Evolutionary conservation across 1,140 invertebrate species (phyloP), one percentile per base, ranked within the genome.

Genomic region (Drosophila jambulina): DNA sequence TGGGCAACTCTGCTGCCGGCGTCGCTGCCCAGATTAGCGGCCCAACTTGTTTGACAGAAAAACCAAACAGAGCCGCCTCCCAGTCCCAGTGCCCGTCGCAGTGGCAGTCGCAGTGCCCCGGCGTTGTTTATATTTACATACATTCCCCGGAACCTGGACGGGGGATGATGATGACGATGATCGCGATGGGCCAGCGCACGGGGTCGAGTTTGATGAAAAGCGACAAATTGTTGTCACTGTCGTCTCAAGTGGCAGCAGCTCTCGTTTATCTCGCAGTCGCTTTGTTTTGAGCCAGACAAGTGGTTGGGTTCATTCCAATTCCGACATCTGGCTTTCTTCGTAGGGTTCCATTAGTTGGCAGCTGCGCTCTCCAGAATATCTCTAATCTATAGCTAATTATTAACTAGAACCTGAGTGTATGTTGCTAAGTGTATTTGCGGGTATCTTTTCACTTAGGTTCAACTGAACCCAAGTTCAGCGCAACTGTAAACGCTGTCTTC

Each of bases 21-120:
- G 79, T 75, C 77, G 68, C 51, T 62, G 64, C 40, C 29, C 71
- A 83, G 80, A 83, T 83, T 69, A 83, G 58, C 76, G 62, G 64
- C 76, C 80, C 84, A 81, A 84, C 84, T 84, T 88, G 84, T 88
- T 88, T 88, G 81, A 90, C 80, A 80, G 64, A 61, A 69, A 56
- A 57, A 23, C 36, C 36, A 70, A 78, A 53, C 51, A 58, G 34
- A 61, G 63, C 53, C 36, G 57, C 43, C 60, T 80, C 32, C 38
- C 32, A 27, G 60, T 72, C 65, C 70, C 21, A 54, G 53, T 23
- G 6, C 46, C 15, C 17, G 46, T 10, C 17, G 9, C 48, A n/a
- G n/a, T n/a, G 2, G 5, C 17, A 27, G 48, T 78, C 40, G 12
- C 29, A 34, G 56, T 72, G 58, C 64, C 38, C 72, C 65, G 45